Evolutionary conservation across 2,113 vertebrate species (phyloP).

Genomic region (Petaurus breviceps): DNA sequence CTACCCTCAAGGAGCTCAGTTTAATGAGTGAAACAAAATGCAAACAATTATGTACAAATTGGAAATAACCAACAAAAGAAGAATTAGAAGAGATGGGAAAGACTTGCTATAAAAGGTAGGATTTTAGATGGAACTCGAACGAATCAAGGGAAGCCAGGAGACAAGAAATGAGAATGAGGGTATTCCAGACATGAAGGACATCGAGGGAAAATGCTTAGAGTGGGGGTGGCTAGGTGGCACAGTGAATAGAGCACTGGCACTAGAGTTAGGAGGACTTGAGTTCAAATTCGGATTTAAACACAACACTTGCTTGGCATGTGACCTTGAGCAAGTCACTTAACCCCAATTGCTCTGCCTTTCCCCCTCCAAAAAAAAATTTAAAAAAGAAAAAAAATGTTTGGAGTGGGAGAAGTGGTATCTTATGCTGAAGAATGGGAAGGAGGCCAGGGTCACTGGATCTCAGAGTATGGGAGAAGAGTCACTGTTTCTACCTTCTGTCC

Average conservation of each 20-base stretch:
- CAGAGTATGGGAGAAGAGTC: neutral
- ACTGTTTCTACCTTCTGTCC: neutral
- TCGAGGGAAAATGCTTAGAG: neutral
- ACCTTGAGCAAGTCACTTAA: no score
- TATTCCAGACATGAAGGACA: neutral
- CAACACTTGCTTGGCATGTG: no score
- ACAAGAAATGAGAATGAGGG: neutral
- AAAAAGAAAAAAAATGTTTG: neutral
- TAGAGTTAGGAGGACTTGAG: no score
- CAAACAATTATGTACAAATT: neutral
- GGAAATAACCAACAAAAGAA: neutral
- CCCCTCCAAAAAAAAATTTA: no score
- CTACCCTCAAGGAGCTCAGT: neutral
- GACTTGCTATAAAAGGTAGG: neutral
- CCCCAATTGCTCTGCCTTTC: no score
- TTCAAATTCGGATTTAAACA: no score
- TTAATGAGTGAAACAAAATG: neutral
- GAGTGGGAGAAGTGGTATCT: neutral
- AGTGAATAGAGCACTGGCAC: no score
- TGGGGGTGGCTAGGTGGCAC: no score
- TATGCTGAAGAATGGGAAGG: neutral
- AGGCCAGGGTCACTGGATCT: neutral
- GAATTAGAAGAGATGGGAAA: neutral
- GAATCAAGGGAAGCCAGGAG: neutral
- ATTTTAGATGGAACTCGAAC: neutral